Evolutionary conservation across 2,113 vertebrate genomes (phyloP).

Genomic region (Sceloporus undulatus): DNA sequence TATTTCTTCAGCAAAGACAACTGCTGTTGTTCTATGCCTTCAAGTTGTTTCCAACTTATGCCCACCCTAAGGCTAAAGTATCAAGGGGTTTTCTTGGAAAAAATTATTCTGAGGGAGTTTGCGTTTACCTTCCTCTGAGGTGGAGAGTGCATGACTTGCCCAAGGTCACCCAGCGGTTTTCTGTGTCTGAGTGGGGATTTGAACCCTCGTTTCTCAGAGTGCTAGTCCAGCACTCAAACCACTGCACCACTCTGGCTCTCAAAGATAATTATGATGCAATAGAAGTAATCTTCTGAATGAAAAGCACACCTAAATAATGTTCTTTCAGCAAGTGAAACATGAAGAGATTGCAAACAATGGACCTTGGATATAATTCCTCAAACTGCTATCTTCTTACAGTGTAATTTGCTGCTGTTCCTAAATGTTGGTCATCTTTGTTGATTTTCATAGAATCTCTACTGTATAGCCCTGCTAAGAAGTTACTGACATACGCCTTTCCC

Average conservation of each 20-base stretch:
- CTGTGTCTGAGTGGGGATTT: too few species aligned
- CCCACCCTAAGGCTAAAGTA: too few species aligned
- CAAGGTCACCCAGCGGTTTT: too few species aligned
- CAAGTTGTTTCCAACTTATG: too few species aligned
- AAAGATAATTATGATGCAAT: background rate
- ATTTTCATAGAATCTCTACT: background rate
- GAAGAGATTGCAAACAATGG: background rate
- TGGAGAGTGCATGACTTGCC: too few species aligned
- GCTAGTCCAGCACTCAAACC: too few species aligned
- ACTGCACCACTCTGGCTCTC: background rate
- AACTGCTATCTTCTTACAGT: background rate
- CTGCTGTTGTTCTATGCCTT: too few species aligned
- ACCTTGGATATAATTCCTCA: background rate
- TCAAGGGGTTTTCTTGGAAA: too few species aligned
- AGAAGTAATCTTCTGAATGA: background rate
- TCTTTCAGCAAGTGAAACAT: background rate
- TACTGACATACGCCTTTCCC: slow-evolving; percentile 4
- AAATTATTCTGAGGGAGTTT: too few species aligned
- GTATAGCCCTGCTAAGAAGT: background rate
- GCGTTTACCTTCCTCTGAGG: too few species aligned
- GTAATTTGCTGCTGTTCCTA: background rate
- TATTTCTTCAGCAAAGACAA: background rate
- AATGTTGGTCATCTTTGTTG: fast-evolving
- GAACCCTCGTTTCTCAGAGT: too few species aligned
- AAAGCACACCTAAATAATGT: background rate